Evolutionary conservation across 2,113 vertebrate species (phyloP), one percentile per base, ranked within the genome.

Genomic region (Orycteropus afer): DNA sequence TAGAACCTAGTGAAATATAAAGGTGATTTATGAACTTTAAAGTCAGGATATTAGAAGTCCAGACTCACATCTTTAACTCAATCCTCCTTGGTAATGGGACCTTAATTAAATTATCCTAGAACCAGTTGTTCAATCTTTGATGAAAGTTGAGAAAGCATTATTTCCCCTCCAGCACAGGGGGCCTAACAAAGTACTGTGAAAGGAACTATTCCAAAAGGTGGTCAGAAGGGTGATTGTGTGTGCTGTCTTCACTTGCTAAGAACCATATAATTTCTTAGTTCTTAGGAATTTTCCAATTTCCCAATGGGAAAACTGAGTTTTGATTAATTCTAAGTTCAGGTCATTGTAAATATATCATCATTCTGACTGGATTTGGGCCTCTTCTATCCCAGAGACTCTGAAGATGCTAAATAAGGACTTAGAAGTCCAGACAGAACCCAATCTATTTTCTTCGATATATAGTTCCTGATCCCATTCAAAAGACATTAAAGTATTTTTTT

Each of bases 51-150:
- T 86, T 95, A 79, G 91, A 97, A 97, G 88, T 59, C 15, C 40
- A 81, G 47, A 89, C 84, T 95, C 81, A 53, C 2, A 76, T 78
- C 17, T 96, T 96, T 87, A 96, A 96, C 78, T 96, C 92, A 76
- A 59, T 92, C 34, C 5, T 17, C 63, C 61, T 91, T 92, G 94
- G 92, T 47, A 85, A 9, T 78, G 47, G 65, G 37, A 8, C 0
- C 47, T 69, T 85, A 95, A 90, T 90, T 94, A 96, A 92, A 85
- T 94, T 89, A 93, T 79, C 67, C 65, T 80, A 74, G 45, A 92
- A 86, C 34, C 37, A 74, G 65, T 89, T 84, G n/a, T 76, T 89
- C 67, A 73, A 69, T 92, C 53, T 81, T 89, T 71, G 79, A 51
- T 90, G 89, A 91, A 76, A 93, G 47, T 40, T 89, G 69, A 90